Conservation (phyloP, 2,113 vertebrate species). For the Aegotheles bennettii region DNA sequence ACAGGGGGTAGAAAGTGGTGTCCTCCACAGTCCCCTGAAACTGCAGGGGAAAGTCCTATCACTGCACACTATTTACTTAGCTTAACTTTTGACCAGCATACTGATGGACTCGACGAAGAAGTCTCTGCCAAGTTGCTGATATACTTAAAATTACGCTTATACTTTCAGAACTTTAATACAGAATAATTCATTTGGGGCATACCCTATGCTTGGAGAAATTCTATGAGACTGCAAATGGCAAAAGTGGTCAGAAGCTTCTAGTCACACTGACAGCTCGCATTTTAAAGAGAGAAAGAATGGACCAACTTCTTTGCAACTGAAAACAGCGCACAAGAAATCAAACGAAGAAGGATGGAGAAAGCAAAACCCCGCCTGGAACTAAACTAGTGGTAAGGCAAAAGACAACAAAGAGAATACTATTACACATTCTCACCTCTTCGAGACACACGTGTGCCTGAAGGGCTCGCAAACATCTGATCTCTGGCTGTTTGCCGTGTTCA, state of each 20-base stretch:
- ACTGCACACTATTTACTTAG: not conserved
- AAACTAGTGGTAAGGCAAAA: not conserved
- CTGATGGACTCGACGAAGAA: not conserved
- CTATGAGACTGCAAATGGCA: not conserved
- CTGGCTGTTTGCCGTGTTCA: not conserved
- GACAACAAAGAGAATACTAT: not conserved
- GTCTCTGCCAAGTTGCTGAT: not conserved
- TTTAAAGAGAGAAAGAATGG: not conserved
- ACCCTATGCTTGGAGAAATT: not conserved
- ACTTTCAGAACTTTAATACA: not conserved
- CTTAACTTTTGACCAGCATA: not conserved
- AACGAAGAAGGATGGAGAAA: not conserved
- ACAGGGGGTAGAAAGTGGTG: rapidly evolving
- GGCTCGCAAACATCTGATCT: not conserved
- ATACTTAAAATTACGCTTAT: not conserved
- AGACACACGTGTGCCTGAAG: not conserved
- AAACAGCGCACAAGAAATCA: not conserved
- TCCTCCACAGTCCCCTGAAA: not conserved
- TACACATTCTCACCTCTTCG: not conserved
- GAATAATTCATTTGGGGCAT: not conserved
- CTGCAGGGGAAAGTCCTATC: not conserved
- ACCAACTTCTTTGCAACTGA: not conserved
- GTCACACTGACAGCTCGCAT: not conserved
- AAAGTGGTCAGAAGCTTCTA: not conserved
- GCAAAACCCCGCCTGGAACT: not conserved